Conservation (phyloP, 2,888 invertebrate genomes). For the Blomia tropicalis region DNA sequence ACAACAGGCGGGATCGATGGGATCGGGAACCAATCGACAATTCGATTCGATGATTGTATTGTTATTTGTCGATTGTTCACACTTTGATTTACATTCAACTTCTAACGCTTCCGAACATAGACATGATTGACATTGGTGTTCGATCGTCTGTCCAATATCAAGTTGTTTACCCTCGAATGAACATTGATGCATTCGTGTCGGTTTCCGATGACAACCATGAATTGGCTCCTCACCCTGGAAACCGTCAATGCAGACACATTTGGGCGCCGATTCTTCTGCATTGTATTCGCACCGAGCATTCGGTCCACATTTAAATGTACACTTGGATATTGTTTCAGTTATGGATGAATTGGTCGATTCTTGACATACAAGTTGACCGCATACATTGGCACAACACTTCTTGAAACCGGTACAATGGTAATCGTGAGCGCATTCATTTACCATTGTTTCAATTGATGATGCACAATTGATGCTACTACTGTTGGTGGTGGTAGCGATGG, state of each 20-base stretch:
- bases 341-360: slow-evolving; percentile 16
- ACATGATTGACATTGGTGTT: slow-evolving; percentile 34
- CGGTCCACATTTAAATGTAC: slow-evolving; percentile 31
- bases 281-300: slow-evolving; percentile 32
- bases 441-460: slow-evolving; percentile 24
- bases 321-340: background rate
- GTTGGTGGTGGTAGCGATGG: slow-evolving; percentile 19
- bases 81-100: slow-evolving; percentile 32
- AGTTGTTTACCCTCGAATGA: slow-evolving; percentile 34
- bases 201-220: slow-evolving; percentile 30
- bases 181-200: slow-evolving; percentile 30
- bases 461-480: slow-evolving; percentile 9
- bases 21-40: slow-evolving; percentile 27
- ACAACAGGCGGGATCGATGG: slow-evolving; percentile 29
- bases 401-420: slow-evolving; percentile 28
- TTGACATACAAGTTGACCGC: slow-evolving; percentile 31
- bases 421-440: slow-evolving; percentile 30
- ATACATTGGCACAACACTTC: slow-evolving; percentile 31
- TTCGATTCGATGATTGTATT: slow-evolving; percentile 2
- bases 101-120: slow-evolving; percentile 34
- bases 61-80: slow-evolving; percentile 23
- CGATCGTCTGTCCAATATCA: slow-evolving; percentile 33
- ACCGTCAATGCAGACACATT: slow-evolving; percentile 30
- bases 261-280: slow-evolving; percentile 14
- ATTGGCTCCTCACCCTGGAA: slow-evolving; percentile 31